These are phyloP conservation scores for Odocoileus hemionus DNA, from an alignment of 2,113 vertebrate species.

Conservation along the genomic window DNA sequence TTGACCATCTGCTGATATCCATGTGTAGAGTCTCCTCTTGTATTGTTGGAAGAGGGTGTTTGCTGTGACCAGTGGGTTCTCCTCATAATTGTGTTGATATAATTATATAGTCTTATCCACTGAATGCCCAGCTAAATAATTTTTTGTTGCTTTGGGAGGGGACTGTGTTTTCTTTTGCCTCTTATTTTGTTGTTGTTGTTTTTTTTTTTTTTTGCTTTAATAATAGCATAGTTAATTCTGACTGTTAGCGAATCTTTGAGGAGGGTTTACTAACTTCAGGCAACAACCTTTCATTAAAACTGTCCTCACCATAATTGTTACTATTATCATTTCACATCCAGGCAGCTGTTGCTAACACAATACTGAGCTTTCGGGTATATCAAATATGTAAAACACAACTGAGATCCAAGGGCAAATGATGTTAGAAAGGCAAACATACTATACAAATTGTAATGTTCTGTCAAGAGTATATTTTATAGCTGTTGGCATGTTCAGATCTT, in stretches of 20 bases:
- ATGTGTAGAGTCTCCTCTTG: not conserved
- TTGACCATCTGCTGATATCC: not conserved
- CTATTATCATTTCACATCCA: not conserved
- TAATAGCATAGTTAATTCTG: not conserved
- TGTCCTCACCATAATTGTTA: not conserved
- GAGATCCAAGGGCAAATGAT: not conserved
- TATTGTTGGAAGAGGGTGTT: not conserved
- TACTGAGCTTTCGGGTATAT: not conserved
- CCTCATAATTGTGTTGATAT: not conserved
- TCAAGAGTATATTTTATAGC: not conserved
- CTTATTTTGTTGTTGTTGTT: not conserved
- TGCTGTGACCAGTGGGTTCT: not conserved
- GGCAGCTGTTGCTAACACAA: not conserved
- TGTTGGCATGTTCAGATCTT: not conserved
- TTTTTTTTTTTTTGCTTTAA: not conserved
- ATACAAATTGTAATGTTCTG: not conserved
- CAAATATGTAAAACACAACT: not conserved
- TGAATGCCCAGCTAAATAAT: not conserved
- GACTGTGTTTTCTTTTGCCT: not conserved
- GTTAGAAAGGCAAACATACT: not conserved
- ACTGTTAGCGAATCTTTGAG: not conserved
- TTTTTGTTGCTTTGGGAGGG: not conserved
- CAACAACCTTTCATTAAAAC: slow-evolving; percentile 25
- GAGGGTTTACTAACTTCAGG: not conserved
- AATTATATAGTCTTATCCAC: not conserved